Base-by-base conservation (phyloP, 2,888 invertebrate species). In the Xestia sexstrigata region DNA sequence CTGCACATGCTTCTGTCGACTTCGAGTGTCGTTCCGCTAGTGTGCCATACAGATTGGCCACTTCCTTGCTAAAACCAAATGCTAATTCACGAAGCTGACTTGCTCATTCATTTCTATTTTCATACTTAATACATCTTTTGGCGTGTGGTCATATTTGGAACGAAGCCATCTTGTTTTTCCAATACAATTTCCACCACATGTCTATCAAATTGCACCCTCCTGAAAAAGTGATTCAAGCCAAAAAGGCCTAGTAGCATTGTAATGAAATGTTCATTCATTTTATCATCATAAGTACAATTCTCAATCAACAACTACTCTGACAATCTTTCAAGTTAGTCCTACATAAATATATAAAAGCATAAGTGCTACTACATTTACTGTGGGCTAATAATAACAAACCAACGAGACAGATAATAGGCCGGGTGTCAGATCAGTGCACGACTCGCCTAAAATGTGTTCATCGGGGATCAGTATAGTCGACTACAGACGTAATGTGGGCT, bases 401-500 rank as follows among this genome's bases (percentile, higher is more conserved):
- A 68, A 75, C 49, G 47, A 58, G 81, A 35, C 42, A 49, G 68
- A 30, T 80, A 65, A 58, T 47, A 39, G 45, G 45, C 35, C n/a
- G 30, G n/a, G 9, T 49, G 79, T 73, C 73, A 66, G 70, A 55
- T 35, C 23, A 42, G 26, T 5, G 70, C 80, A 80, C 76, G 70
- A 76, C 70, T 81, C 47, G 70, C 62, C 67, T 81, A 55, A 81
- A 76, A 49, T 81, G 62, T 70, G 67, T 76, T 62, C 67, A 58
- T 81, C 39, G 66, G 23, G 23, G 15, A 58, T 42, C 65, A 17
- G 15, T 67, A 15, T 23, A 82, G n/a, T 79, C 58, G 30, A 26
- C 35, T 68, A 30, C n/a, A 42, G 58, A 23, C n/a, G 23, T 20
- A 42, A 15, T 49, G 30, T 42, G 15, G 30, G 7, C 9, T 75